Evolutionary conservation across 2,888 invertebrate species (phyloP).

Genomic region (Cybosia mesomella): DNA sequence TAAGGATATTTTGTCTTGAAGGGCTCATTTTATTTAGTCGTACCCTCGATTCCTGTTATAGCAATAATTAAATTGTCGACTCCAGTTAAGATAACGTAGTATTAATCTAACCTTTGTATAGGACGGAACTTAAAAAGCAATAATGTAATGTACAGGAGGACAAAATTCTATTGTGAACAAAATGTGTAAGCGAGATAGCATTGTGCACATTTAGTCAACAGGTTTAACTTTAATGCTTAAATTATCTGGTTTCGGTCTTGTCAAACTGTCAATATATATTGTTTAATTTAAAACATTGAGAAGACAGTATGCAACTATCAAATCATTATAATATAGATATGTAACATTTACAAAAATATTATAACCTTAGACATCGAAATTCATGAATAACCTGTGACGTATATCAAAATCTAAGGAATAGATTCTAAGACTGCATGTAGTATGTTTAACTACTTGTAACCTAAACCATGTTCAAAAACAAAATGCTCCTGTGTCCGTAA

Average conservation of each 20-base stretch:
- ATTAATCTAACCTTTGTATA: conserved; percentile 41
- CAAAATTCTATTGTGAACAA: conserved; percentile 10
- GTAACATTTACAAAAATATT: conserved; percentile 26
- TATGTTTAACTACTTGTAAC: conserved; percentile 36
- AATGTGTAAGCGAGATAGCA: neutral
- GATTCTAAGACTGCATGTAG: conserved; percentile 42
- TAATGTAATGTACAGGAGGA: conserved; percentile 16
- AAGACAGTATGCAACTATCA: conserved; percentile 12
- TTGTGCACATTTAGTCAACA: conserved; percentile 28
- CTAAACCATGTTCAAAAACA: conserved; percentile 26
- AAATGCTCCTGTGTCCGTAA: conserved; percentile 9
- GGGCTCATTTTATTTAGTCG: conserved; percentile 34
- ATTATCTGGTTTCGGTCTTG: conserved; percentile 28
- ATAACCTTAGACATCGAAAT: conserved; percentile 47
- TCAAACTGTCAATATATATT: conserved; percentile 16
- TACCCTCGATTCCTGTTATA: conserved; percentile 37
- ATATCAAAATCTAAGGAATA: conserved; percentile 35
- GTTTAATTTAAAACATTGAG: conserved; percentile 34
- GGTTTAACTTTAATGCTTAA: conserved; percentile 32
- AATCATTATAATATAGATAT: conserved; percentile 25
- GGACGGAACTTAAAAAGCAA: conserved; percentile 32
- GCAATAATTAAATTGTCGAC: conserved; percentile 46
- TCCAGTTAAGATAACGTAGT: conserved; percentile 43
- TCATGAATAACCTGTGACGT: conserved; percentile 36
- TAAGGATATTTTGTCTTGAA: conserved; percentile 26